Evolutionary conservation across 37 sponge, comb jelly and placozoan genomes (phyloP), one percentile per base, ranked within the genome.

Genomic region (Bolinopsis microptera): DNA sequence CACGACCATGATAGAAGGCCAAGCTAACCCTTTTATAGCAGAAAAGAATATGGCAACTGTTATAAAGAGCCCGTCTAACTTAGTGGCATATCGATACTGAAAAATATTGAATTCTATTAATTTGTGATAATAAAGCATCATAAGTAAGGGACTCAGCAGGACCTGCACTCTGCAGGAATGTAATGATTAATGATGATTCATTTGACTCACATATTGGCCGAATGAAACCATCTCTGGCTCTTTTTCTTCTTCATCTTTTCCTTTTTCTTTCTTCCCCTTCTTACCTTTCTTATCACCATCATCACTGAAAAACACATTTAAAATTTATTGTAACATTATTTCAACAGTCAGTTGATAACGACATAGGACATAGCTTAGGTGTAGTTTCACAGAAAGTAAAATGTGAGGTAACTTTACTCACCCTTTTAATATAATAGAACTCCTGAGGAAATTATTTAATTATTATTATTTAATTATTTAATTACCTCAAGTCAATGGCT

Each of bases 1-100:
- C 41, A 97, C 40, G 67, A 96, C 93, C 92, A 95, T 76, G 93
- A 95, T 95, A 31, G 35, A 48, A 21, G 96, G 96, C 18, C 95
- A 94, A 23, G 94, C 94, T 8, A 93, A 69, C 0, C 97, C 97
- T 18, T 94, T 35, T 0, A 83, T 93, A 35, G 38, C 38, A 35
- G 82, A 34, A 3, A 33, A 80, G 37, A 80, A 80, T 33, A 35
- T 30, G 3, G 82, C 82, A 5, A 80, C 38, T 35, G 30, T 37
- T 32, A 80, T 80, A 35, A 80, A 80, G 37, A 80, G 33, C 2
- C 24, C 82, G 33, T 80, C 82, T 8, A 33, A 21, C 37, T 34
- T 34, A 80, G 82, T 80, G 22, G 82, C 82, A 80, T 30, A 80
- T 35, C 38, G 24, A 30, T 35, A 80, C 74, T 70, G 74, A 70